Evolutionary conservation across 2,113 vertebrate species (phyloP).

Genomic region (Brachirus orientalis): DNA sequence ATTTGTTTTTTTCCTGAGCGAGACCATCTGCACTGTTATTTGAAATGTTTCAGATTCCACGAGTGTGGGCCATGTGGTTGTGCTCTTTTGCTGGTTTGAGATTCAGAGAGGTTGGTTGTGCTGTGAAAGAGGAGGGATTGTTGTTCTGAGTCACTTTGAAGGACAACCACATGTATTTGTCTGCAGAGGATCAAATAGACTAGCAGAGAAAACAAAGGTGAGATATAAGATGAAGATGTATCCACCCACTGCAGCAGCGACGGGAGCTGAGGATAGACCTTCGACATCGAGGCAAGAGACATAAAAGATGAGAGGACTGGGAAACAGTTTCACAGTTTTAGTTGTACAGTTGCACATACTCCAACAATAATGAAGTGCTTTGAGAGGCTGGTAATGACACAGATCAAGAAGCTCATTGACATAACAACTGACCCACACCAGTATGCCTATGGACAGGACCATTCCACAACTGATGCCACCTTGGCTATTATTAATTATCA

Average conservation of each 20-base stretch:
- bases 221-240: neutral
- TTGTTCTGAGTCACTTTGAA: neutral
- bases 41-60: neutral
- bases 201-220: too few relatives aligned
- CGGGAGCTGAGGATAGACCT: neutral
- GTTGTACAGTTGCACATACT: too few relatives aligned
- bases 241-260: neutral
- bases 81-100: neutral
- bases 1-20: neutral
- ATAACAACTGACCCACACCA: too few relatives aligned
- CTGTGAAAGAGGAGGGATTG: neutral
- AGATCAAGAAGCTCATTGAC: too few relatives aligned
- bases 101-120: too few relatives aligned
- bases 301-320: too few relatives aligned
- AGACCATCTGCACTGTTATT: neutral
- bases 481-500: too few relatives aligned
- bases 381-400: neutral
- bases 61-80: neutral
- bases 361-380: neutral
- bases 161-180: neutral
- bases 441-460: too few relatives aligned
- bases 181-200: constrained; percentile 2
- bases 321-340: too few relatives aligned
- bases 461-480: too few relatives aligned
- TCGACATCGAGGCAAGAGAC: too few relatives aligned